Percentiles rank a stretch among this genome's conserved stretches.
These are phyloP conservation scores for Urocolius indicus DNA, from an alignment of 2,113 vertebrate genomes.

Conservation along the genomic window DNA sequence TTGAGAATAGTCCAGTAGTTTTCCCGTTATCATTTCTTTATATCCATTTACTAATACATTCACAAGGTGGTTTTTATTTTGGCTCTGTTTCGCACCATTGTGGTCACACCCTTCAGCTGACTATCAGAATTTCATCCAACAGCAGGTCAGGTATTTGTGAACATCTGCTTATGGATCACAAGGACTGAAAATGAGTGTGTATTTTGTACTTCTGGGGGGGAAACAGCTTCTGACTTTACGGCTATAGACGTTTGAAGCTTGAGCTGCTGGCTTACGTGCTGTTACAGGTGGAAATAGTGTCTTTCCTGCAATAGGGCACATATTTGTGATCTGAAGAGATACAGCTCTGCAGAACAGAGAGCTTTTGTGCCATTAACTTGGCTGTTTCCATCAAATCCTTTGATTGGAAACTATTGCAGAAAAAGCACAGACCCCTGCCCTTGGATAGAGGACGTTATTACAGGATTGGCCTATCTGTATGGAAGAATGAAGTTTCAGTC, in stretches of 20 bases:
- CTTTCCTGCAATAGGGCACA: not conserved
- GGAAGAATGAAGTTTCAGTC: not conserved
- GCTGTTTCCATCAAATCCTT: not conserved
- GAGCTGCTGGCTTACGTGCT: not conserved
- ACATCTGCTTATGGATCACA: not conserved
- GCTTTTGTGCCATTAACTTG: slow-evolving; percentile 4
- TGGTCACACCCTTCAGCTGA: slow-evolving; percentile 42
- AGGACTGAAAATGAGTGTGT: not conserved
- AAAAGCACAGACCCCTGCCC: slow-evolving; percentile 50
- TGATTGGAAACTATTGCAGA: slow-evolving; percentile 21
- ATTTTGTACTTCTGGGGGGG: not conserved
- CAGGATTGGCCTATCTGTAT: not conserved
- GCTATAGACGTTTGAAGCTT: not conserved
- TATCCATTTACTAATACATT: not conserved
- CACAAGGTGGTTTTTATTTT: not conserved
- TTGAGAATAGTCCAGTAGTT: not conserved
- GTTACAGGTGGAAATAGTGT: not conserved
- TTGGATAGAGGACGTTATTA: slow-evolving; percentile 57
- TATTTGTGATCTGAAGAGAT: not conserved
- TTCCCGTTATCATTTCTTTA: not conserved
- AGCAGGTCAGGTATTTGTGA: not conserved
- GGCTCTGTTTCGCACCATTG: not conserved
- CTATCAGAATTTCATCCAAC: not conserved
- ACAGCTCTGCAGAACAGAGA: not conserved
- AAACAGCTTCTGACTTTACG: not conserved